These are phyloP conservation scores for Boloria selene DNA, from an alignment of 2,888 invertebrate genomes.

Conservation along the genomic window DNA sequence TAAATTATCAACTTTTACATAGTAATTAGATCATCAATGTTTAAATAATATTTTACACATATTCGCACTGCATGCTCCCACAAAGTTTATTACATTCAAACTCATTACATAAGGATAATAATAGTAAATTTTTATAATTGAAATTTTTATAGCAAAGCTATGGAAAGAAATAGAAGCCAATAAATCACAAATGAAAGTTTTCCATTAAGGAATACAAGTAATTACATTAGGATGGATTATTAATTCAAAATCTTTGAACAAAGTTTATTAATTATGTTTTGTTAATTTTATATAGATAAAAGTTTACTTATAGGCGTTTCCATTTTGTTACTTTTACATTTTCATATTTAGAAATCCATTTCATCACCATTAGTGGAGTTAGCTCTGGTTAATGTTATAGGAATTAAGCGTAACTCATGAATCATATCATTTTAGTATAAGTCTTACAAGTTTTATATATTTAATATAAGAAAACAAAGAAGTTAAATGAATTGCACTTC, in stretches of 20 bases:
- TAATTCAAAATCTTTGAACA: too few species aligned
- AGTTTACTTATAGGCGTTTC: too few species aligned
- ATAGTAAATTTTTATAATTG: slow-evolving; percentile 58
- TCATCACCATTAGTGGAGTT: not conserved
- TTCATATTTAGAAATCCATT: not conserved
- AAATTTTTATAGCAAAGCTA: slow-evolving; percentile 43
- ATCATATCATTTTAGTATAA: slow-evolving; percentile 74
- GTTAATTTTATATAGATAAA: too few species aligned
- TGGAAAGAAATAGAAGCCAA: not conserved
- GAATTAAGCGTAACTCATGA: slow-evolving; percentile 48
- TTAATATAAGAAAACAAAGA: slow-evolving; percentile 43
- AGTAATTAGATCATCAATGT: slow-evolving; percentile 28
- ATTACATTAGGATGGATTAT: too few species aligned
- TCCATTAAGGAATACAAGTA: too few species aligned
- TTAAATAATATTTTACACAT: slow-evolving; percentile 25
- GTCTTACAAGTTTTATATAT: slow-evolving; percentile 44
- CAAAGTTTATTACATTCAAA: slow-evolving; percentile 15
- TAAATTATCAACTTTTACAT: slow-evolving; percentile 36
- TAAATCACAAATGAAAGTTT: too few species aligned
- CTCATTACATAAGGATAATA: slow-evolving; percentile 42
- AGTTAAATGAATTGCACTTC: slow-evolving; percentile 8
- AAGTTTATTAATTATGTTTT: too few species aligned
- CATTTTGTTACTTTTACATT: too few species aligned
- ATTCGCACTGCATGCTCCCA: slow-evolving; percentile 29
- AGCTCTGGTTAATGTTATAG: slow-evolving; percentile 15